These are phyloP conservation scores for Mythimna lalbum DNA, from an alignment of 2,888 invertebrate species.

Conservation along the genomic window DNA sequence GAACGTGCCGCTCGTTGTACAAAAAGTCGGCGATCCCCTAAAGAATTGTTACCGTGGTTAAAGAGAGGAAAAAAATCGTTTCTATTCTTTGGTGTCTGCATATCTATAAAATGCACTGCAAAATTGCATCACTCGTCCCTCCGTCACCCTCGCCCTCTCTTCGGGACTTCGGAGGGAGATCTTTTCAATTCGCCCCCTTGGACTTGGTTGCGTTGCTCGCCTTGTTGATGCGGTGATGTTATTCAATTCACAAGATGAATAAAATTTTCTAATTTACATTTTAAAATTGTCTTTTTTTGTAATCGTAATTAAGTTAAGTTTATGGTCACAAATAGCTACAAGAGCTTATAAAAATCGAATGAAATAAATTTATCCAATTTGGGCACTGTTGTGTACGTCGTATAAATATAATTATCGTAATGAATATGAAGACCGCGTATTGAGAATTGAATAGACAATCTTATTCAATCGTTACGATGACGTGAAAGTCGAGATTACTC, in stretches of 20 bases:
- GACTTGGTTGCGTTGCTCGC: slow-evolving; percentile 61
- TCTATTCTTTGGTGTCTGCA: slow-evolving; percentile 69
- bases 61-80: slow-evolving; percentile 70
- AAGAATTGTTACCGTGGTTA: slow-evolving; percentile 68
- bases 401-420: slow-evolving; percentile 53
- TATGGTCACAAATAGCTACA: slow-evolving; percentile 13
- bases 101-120: slow-evolving; percentile 77
- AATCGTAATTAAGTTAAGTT: slow-evolving; percentile 15
- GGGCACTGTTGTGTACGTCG: slow-evolving; percentile 20
- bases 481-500: slow-evolving; percentile 15
- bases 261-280: slow-evolving; percentile 68
- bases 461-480: slow-evolving; percentile 23
- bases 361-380: slow-evolving; percentile 34
- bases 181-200: slow-evolving; percentile 80
- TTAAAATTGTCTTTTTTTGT: slow-evolving; percentile 59
- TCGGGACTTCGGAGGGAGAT: slow-evolving; percentile 66
- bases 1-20: slow-evolving; percentile 45
- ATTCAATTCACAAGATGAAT: slow-evolving; percentile 76
- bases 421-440: slow-evolving; percentile 42
- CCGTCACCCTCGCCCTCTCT: slow-evolving; percentile 70
- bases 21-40: slow-evolving; percentile 51
- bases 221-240: slow-evolving; percentile 75
- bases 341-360: slow-evolving; percentile 34
- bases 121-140: slow-evolving; percentile 78
- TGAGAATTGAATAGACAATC: slow-evolving; percentile 48